phyloP scores from a whole-genome alignment of 2,888 invertebrate genomes.

The Drosophila picticornis region DNA sequence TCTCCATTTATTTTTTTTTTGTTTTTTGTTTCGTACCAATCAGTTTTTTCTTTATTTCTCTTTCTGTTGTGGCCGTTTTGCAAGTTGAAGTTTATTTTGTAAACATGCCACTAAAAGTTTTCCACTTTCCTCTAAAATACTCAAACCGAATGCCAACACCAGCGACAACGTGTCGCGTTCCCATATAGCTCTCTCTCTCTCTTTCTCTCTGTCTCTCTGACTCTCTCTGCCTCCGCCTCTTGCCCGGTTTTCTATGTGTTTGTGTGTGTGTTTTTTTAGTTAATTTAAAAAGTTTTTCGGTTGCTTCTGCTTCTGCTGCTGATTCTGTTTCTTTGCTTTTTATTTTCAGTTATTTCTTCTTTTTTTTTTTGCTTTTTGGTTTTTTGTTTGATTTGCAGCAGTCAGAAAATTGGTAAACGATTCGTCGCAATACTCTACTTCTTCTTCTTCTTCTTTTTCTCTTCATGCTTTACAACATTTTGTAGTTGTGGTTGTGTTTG shows the following conservation, averaged over 20 bases:
- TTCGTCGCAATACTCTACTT: constrained; percentile 64
- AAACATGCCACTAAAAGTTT: constrained; percentile 81
- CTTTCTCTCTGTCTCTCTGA: neutral
- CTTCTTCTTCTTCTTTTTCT: neutral
- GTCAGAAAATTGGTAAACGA: constrained; percentile 80
- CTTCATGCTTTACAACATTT: constrained; percentile 31
- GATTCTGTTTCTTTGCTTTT: constrained; percentile 52
- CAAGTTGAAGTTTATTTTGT: constrained; percentile 77
- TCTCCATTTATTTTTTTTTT: constrained; percentile 36
- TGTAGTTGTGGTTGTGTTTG: constrained; percentile 58
- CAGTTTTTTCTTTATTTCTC: constrained; percentile 65
- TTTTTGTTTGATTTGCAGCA: constrained; percentile 75
- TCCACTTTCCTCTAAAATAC: constrained; percentile 80
- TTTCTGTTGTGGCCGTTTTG: constrained; percentile 51
- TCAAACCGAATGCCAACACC: constrained; percentile 78
- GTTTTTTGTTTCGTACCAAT: constrained; percentile 53
- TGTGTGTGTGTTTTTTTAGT: constrained; percentile 70
- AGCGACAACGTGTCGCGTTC: constrained; percentile 64
- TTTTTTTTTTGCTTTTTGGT: constrained; percentile 52
- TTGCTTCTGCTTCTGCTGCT: constrained; percentile 49
- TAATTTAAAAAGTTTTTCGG: constrained; percentile 76
- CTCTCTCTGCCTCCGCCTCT: neutral
- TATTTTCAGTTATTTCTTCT: constrained; percentile 28
- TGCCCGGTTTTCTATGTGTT: constrained; percentile 7
- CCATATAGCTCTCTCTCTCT: neutral